Percentiles rank a stretch among this genome's conserved stretches.
Conservation (phyloP, 2,888 invertebrate species). For the Brachyptera putata region DNA sequence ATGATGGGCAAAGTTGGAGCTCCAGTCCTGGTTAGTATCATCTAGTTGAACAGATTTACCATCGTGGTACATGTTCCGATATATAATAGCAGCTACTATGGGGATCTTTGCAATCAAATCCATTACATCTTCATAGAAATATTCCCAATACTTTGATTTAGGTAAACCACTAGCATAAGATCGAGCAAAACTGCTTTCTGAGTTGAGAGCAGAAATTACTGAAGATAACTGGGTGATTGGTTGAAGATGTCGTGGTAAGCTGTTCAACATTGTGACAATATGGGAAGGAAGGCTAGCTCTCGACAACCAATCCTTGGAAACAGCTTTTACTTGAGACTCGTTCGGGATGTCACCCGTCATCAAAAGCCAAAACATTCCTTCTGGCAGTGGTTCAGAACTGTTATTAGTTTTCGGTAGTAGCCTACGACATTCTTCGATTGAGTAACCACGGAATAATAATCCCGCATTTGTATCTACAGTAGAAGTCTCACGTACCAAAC, state of each 20-base stretch:
- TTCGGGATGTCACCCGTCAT: constrained; percentile 85
- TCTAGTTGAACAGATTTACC: too few relatives aligned
- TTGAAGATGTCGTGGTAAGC: constrained; percentile 84
- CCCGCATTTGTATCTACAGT: constrained; percentile 93
- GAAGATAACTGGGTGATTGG: constrained; percentile 94
- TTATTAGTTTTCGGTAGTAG: constrained; percentile 75
- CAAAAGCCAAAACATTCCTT: constrained; percentile 89
- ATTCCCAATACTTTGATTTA: constrained; percentile 90
- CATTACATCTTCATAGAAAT: constrained; percentile 89
- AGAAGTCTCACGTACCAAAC: constrained; percentile 91
- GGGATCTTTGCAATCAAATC: constrained; percentile 92
- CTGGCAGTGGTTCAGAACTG: constrained; percentile 82
- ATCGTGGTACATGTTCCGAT: too few relatives aligned
- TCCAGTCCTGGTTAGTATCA: too few relatives aligned
- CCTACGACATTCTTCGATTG: constrained; percentile 90
- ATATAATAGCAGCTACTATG: constrained; percentile 88
- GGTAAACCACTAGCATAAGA: constrained; percentile 87
- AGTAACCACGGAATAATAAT: constrained; percentile 89
- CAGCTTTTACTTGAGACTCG: constrained; percentile 57
- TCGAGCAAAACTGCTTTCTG: constrained; percentile 86
- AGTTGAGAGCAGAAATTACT: constrained; percentile 86
- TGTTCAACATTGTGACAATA: constrained; percentile 89
- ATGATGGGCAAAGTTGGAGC: constrained; percentile 87
- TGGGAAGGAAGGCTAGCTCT: constrained; percentile 81
- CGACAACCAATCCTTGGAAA: constrained; percentile 54